Evolutionary conservation across 2,888 invertebrate species (phyloP).

Genomic region (Trachelus iudaicus): DNA sequence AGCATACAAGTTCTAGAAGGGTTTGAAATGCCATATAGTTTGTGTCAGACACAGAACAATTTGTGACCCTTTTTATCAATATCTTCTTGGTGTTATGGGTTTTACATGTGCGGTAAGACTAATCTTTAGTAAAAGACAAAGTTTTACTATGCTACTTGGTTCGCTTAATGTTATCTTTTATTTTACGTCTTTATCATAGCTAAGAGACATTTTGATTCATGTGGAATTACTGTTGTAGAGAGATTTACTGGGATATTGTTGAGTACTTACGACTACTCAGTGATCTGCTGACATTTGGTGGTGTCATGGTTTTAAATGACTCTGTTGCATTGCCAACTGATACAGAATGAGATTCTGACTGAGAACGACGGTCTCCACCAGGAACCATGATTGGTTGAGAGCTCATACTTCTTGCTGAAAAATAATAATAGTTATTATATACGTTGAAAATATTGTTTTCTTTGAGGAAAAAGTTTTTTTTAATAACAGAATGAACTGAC

Average conservation of each 20-base stretch:
- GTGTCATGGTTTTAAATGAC: slow-evolving; percentile 53
- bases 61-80: no score
- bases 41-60: no score
- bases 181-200: neutral
- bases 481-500: neutral
- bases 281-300: slow-evolving; percentile 55
- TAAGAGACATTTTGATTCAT: neutral
- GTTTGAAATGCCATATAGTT: no score
- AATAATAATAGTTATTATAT: neutral
- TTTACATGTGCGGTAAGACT: neutral
- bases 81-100: neutral
- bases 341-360: slow-evolving; percentile 49
- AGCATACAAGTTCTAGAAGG: no score
- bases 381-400: slow-evolving; percentile 63
- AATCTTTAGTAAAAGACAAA: neutral
- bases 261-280: slow-evolving; percentile 56
- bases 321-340: slow-evolving; percentile 50
- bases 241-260: neutral
- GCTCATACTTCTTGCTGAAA: slow-evolving; percentile 43
- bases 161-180: neutral
- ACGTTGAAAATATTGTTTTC: neutral
- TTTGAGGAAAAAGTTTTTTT: neutral
- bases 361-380: slow-evolving; percentile 49
- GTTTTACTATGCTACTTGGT: neutral
- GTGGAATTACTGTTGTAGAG: neutral